A percentile compares a stretch with the other conserved stretches of the same genome.
Evolutionary conservation across 2,888 invertebrate species (phyloP).

Genomic region (Rotaria sp.): DNA sequence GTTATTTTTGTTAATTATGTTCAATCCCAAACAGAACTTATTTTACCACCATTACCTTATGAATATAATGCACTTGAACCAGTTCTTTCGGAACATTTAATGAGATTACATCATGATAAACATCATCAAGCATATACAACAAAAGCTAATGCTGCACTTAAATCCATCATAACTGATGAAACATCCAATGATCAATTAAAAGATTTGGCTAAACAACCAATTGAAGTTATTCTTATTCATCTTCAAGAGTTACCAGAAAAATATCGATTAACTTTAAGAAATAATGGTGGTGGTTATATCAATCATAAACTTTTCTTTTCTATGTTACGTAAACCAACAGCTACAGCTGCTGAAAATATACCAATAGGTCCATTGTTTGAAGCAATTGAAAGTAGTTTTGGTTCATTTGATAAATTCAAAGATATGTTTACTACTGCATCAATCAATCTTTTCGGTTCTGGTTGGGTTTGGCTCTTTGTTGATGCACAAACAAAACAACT

Average conservation of each 20-base stretch:
- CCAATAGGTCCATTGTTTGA: neutral
- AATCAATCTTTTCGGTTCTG: neutral
- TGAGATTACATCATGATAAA: conserved; percentile 12
- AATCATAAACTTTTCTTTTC: conserved; percentile 16
- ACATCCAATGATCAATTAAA: neutral
- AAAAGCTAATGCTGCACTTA: neutral
- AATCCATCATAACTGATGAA: neutral
- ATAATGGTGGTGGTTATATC: conserved; percentile 5
- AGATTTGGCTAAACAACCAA: neutral
- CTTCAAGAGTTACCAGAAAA: neutral
- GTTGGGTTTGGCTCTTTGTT: neutral
- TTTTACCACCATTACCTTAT: conserved; percentile 24
- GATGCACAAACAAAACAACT: neutral
- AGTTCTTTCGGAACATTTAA: neutral
- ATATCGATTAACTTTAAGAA: neutral
- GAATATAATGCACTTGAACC: conserved; percentile 16
- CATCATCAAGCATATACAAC: neutral
- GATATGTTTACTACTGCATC: neutral
- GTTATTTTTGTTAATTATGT: neutral
- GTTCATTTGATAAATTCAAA: neutral
- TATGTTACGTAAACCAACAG: neutral
- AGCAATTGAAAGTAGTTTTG: neutral
- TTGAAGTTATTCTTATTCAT: neutral
- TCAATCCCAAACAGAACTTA: neutral
- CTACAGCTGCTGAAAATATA: neutral